Percentiles rank a stretch among this genome's conserved stretches.
Evolutionary conservation across 2,113 vertebrate species (phyloP).

Genomic region (Uria lomvia): DNA sequence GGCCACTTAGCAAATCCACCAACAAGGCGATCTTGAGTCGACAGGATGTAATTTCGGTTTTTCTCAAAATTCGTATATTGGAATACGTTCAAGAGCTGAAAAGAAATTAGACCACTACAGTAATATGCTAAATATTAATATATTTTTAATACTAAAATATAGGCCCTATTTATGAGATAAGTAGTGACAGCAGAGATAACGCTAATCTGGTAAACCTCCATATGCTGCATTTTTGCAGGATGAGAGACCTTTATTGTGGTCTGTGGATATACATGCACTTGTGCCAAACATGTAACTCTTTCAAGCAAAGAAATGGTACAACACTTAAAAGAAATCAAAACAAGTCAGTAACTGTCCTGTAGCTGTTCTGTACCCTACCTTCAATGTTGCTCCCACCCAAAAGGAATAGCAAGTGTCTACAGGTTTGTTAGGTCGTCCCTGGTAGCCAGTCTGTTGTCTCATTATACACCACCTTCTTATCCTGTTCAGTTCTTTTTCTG

Average conservation of each 20-base stretch:
- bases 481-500: slow-evolving; percentile 86
- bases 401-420: slow-evolving; percentile 98
- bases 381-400: slow-evolving; percentile 96
- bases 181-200: background rate
- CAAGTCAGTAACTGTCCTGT: background rate
- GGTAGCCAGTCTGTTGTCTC: slow-evolving; percentile 94
- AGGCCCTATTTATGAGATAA: background rate
- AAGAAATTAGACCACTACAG: background rate
- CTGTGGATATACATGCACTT: no score
- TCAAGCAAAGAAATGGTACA: background rate
- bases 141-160: background rate
- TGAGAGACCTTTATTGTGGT: background rate
- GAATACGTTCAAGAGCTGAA: slow-evolving; percentile 91
- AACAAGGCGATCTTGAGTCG: slow-evolving; percentile 94
- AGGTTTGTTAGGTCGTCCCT: slow-evolving; percentile 96
- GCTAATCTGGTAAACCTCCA: background rate
- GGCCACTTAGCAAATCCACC: slow-evolving; percentile 99
- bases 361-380: slow-evolving; percentile 77
- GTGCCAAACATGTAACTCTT: background rate
- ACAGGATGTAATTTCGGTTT: slow-evolving; percentile 96
- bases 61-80: slow-evolving; percentile 94
- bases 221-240: background rate
- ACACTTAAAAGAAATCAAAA: background rate
- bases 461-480: slow-evolving; percentile 97
- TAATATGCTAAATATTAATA: background rate